Evolutionary conservation across 2,797 vertebrate species (phyloP).

Genomic region (Lagodon rhomboides): DNA sequence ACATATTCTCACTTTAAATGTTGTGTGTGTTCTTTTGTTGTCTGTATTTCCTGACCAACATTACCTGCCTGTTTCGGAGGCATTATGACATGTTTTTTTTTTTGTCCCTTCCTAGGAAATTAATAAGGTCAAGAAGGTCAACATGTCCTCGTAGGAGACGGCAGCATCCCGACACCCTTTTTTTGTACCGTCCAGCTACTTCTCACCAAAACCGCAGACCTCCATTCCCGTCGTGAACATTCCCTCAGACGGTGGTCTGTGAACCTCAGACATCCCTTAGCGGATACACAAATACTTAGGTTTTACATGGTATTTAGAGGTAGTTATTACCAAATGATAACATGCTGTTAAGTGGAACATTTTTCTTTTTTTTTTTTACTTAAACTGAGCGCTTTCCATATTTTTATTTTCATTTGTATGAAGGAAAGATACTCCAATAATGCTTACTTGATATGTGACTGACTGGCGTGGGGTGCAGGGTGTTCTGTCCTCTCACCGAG

Average conservation of each 20-base stretch:
- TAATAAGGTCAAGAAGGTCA: constrained; percentile 72
- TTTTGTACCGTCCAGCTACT: constrained; percentile 56
- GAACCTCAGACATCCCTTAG: constrained; percentile 35
- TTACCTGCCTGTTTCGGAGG: background rate
- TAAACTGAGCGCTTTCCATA: constrained; percentile 20
- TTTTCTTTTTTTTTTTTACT: constrained; percentile 36
- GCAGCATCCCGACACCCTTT: constrained; percentile 6
- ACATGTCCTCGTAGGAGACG: constrained; percentile 63
- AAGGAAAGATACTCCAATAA: constrained; percentile 46
- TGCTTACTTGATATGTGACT: constrained; percentile 52
- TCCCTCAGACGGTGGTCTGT: constrained; percentile 69
- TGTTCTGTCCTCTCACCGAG: background rate
- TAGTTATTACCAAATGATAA: constrained; percentile 26
- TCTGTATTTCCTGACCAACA: background rate
- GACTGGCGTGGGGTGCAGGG: constrained; percentile 2
- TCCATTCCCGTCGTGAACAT: constrained; percentile 74
- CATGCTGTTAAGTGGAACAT: constrained; percentile 42
- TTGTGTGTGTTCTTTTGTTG: background rate
- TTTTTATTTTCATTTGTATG: constrained; percentile 50
- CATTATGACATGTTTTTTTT: background rate
- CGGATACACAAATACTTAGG: constrained; percentile 20
- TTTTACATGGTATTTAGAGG: constrained; percentile 47
- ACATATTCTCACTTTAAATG: background rate
- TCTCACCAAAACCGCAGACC: constrained; percentile 58
- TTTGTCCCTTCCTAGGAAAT: constrained; percentile 76